These are phyloP conservation scores for Discoglossus pictus DNA, from an alignment of 2,797 vertebrate species.

Conservation along the genomic window DNA sequence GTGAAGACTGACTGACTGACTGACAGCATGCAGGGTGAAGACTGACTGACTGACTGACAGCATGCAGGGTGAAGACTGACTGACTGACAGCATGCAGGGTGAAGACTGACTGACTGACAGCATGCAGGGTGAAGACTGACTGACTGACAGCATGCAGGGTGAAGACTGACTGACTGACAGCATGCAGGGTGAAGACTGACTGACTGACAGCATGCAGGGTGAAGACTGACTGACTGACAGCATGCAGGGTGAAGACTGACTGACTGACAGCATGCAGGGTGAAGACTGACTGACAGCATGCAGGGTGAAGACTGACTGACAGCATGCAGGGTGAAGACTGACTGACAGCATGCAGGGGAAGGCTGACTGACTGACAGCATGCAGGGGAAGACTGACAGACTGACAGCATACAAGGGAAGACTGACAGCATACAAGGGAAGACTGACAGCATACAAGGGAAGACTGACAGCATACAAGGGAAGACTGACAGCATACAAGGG, in stretches of 20 bases:
- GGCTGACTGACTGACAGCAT: not conserved
- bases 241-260: no score
- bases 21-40: not conserved
- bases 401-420: not conserved
- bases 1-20: not conserved
- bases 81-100: not conserved
- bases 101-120: no score
- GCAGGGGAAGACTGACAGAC: no score
- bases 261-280: no score
- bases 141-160: constrained; percentile 7
- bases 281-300: constrained; percentile 43
- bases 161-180: constrained; percentile 1
- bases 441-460: not conserved
- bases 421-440: constrained; percentile 2
- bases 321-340: not conserved
- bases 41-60: constrained; percentile 10
- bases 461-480: constrained; percentile 9
- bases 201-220: not conserved
- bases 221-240: no score
- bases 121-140: not conserved
- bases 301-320: constrained; percentile 12
- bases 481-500: no score
- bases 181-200: not conserved
- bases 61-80: not conserved
- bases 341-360: not conserved